Base-by-base conservation (phyloP, 1,140 invertebrate species). In the Telenomus remus region DNA sequence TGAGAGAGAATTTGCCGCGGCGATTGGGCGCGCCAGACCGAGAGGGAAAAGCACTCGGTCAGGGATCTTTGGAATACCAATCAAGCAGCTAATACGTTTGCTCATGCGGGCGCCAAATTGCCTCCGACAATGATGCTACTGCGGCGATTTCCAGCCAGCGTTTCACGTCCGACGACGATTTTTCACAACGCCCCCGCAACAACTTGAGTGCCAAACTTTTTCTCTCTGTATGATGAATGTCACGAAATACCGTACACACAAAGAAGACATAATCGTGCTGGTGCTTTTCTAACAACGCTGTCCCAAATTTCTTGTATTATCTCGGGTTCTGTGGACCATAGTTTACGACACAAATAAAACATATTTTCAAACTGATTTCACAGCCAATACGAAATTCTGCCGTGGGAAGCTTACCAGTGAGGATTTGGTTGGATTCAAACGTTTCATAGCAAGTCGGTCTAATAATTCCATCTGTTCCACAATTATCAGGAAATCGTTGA, bases 61-160 rank as follows among this genome's bases (percentile, higher is more conserved):
- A 73, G 71, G 56, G 76, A 82, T 83, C 84, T 82, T 85, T 82
- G 80, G 79, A 84, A 84, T 83, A 82, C 82, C 83, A 83, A 86
- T 85, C 84, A 83, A 84, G 76, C 80, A 76, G 65, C 79, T 82
- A 85, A 86, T 84, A 78, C 81, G 80, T 80, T 81, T 56, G 79
- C 66, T 76, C 78, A 84, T 85, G 84, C 84, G 84, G 84, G 81
- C 79, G 80, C 76, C 79, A 83, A 85, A 85, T 85, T 85, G 82
- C 82, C 75, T 79, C 72, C 69, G 60, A 81, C 76, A 79, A 78
- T 71, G 76, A 70, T 54, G 65, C 71, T 74, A 71, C 71, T 72
- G 69, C 69, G 65, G 44, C 56, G n/a, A 64, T 75, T 51, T 64
- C 63, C 42, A 46, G 37, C 75, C 64, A 72, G 69, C 64, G 34